A percentile compares a stretch with the other conserved stretches of the same genome.
Conservation (phyloP, 2,113 vertebrate species). For the Rhinoptilus africanus region DNA sequence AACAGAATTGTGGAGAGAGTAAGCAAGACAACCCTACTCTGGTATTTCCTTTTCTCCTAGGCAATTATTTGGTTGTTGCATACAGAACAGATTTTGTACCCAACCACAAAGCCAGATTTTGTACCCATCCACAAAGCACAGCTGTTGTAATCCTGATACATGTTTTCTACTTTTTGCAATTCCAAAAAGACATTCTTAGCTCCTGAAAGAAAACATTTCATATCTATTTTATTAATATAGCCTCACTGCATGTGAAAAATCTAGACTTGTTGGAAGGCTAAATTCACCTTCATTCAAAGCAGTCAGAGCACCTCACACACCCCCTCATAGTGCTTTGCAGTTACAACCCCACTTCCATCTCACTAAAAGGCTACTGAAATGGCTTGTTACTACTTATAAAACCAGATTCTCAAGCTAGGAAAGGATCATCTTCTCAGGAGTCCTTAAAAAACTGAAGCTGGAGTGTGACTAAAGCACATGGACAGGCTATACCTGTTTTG, state of each 20-base stretch:
- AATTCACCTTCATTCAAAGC: neutral
- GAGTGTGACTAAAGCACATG: neutral
- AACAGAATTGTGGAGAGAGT: neutral
- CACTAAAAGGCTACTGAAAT: neutral
- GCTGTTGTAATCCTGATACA: neutral
- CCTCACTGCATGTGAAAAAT: neutral
- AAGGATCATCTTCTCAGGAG: neutral
- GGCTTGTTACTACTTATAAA: neutral
- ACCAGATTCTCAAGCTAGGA: neutral
- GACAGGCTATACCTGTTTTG: neutral
- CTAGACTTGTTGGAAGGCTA: neutral
- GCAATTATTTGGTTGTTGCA: neutral
- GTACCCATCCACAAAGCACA: neutral
- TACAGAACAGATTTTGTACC: neutral
- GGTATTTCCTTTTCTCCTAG: neutral
- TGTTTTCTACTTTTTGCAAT: neutral
- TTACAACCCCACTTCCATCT: neutral
- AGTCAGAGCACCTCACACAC: neutral
- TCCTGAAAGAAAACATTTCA: neutral
- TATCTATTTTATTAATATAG: neutral
- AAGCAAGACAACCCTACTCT: neutral
- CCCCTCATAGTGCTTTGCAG: neutral
- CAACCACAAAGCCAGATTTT: neutral
- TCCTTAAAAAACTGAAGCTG: neutral
- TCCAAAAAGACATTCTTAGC: neutral